Evolutionary conservation across 1,140 invertebrate species (phyloP).

Genomic region (Magallana angulata): DNA sequence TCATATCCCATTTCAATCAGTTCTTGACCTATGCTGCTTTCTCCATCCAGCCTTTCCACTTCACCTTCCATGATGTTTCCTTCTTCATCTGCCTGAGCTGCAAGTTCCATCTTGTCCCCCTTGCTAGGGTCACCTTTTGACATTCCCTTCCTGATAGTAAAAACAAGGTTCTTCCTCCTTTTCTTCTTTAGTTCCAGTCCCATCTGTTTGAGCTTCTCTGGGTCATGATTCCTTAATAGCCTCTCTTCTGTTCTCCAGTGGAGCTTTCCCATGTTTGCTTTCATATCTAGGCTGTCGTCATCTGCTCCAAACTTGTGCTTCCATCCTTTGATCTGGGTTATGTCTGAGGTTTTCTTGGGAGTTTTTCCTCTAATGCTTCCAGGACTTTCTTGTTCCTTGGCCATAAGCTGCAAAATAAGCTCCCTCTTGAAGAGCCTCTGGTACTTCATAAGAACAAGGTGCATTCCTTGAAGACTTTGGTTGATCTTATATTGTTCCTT

Average conservation of each 20-base stretch:
- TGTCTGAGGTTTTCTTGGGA: slow-evolving; percentile 70
- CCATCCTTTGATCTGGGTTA: slow-evolving; percentile 76
- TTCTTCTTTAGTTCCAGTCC: slow-evolving; percentile 69
- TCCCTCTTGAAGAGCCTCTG: slow-evolving; percentile 68
- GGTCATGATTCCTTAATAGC: slow-evolving; percentile 63
- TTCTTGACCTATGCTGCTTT: neutral
- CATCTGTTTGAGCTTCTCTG: slow-evolving; percentile 67
- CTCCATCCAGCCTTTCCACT: neutral
- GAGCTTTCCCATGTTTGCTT: slow-evolving; percentile 65
- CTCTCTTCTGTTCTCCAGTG: slow-evolving; percentile 70
- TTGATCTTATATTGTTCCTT: slow-evolving; percentile 60
- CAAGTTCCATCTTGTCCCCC: slow-evolving; percentile 42
- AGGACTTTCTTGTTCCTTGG: slow-evolving; percentile 49
- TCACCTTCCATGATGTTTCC: neutral
- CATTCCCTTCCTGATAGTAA: slow-evolving; percentile 57
- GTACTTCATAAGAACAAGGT: slow-evolving; percentile 72
- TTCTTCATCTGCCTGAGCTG: slow-evolving; percentile 11
- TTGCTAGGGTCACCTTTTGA: slow-evolving; percentile 52
- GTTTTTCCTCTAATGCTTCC: slow-evolving; percentile 40
- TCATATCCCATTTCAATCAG: slow-evolving; percentile 20
- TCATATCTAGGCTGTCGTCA: slow-evolving; percentile 50
- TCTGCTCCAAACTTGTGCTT: slow-evolving; percentile 66
- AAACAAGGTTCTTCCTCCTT: slow-evolving; percentile 61
- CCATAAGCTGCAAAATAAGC: slow-evolving; percentile 57
- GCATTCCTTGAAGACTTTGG: slow-evolving; percentile 71